Percentiles rank a stretch among this genome's conserved stretches.
phyloP scores from a whole-genome alignment of 2,113 vertebrate genomes.

The Mellivora capensis region DNA sequence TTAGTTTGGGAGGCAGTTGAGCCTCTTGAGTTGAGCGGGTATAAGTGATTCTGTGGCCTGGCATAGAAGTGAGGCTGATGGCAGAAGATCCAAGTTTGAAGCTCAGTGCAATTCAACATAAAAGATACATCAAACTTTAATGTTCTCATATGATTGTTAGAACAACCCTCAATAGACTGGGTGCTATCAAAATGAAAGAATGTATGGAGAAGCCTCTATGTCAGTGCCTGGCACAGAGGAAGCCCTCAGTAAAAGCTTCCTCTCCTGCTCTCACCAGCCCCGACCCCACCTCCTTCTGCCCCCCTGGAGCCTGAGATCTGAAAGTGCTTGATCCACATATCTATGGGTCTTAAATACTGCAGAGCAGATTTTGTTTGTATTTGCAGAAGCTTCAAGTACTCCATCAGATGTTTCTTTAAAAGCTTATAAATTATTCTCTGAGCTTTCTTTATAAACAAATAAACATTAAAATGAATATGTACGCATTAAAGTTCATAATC shows the following conservation, averaged over 20 bases:
- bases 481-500: slow-evolving; percentile 75
- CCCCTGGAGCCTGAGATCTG: not conserved
- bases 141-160: not conserved
- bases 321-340: slow-evolving; percentile 13
- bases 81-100: not conserved
- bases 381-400: slow-evolving; percentile 5
- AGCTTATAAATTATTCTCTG: slow-evolving; percentile 79
- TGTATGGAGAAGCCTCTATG: not conserved
- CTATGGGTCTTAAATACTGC: not conserved
- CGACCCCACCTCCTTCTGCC: no score
- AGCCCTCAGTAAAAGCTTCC: not conserved
- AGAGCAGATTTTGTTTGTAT: slow-evolving; percentile 35
- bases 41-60: not conserved
- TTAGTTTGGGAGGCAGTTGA: not conserved
- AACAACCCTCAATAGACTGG: not conserved
- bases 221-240: not conserved
- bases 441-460: slow-evolving; percentile 62
- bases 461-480: slow-evolving; percentile 77
- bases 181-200: not conserved
- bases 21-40: not conserved
- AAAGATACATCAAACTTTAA: not conserved
- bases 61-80: not conserved
- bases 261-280: not conserved
- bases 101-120: not conserved
- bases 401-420: slow-evolving; percentile 52